Base-by-base conservation (phyloP, 1,140 invertebrate genomes). In the Hydropsyche tenuis region DNA sequence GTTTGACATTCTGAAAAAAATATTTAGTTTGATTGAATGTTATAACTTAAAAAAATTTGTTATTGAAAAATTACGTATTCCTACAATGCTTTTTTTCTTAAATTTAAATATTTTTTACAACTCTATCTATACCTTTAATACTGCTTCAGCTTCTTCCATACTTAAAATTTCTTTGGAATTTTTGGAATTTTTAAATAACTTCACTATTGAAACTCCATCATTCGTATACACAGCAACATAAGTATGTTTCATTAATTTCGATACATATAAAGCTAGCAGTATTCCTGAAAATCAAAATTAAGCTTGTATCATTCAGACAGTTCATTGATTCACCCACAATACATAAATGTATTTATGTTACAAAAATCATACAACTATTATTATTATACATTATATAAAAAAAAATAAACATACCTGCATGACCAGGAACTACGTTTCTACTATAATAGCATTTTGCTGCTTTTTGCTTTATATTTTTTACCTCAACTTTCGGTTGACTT, bases 261-360 rank as follows among this genome's bases (percentile, higher is more conserved):
- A 16, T 6, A 77, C 30, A 37, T 77, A 70, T 30, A 75, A 72
- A 22, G 76, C 71, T 11, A 77, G 66, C 9, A 77, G 12, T 12
- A 77, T 43, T n/a, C 69, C 76, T 77, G 20, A 5, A 74, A 68
- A 66, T 66, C 4, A 7, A 4, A 66, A 66, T 45, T 66, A 66
- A 66, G 5, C 18, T n/a, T n/a, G n/a, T n/a, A n/a, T n/a, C n/a
- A n/a, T n/a, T n/a, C n/a, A n/a, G n/a, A n/a, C n/a, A n/a, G n/a
- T n/a, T n/a, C n/a, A n/a, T n/a, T n/a, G n/a, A n/a, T n/a, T n/a
- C n/a, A n/a, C n/a, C n/a, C n/a, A n/a, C n/a, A n/a, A n/a, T n/a
- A n/a, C n/a, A n/a, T n/a, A n/a, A n/a, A n/a, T n/a, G n/a, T n/a
- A n/a, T n/a, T n/a, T n/a, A n/a, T n/a, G n/a, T n/a, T n/a, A n/a